Percentiles rank a stretch among this genome's conserved stretches.
phyloP scores from a whole-genome alignment of 2,113 vertebrate species.

The Campylomormyrus tamandua region DNA sequence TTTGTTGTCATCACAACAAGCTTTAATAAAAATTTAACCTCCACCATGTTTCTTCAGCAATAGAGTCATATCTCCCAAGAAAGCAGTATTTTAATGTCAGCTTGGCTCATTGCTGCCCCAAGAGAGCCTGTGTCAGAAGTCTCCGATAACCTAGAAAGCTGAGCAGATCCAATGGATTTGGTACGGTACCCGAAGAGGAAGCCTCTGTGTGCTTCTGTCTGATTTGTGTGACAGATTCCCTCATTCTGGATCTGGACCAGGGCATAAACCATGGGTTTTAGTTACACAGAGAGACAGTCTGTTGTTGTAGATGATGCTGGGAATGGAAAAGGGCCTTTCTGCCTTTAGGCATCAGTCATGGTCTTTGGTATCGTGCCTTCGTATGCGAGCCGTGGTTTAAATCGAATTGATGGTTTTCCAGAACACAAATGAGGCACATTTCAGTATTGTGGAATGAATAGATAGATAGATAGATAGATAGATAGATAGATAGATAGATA shows the following conservation, averaged over 20 bases:
- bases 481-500: background rate
- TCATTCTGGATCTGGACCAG: background rate
- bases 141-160: background rate
- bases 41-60: background rate
- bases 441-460: background rate
- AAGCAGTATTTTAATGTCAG: constrained; percentile 2
- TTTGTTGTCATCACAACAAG: background rate
- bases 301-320: background rate
- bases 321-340: background rate
- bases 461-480: background rate
- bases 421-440: background rate
- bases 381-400: background rate
- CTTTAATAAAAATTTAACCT: background rate
- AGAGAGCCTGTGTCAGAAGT: background rate
- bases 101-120: background rate
- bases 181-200: background rate
- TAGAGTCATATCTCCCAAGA: background rate
- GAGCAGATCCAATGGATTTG: background rate
- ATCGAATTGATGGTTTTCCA: background rate
- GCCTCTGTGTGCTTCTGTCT: constrained; percentile 3
- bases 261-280: background rate
- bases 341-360: background rate
- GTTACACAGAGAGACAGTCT: background rate
- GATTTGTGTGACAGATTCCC: constrained; percentile 6
- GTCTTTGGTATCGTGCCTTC: background rate